Evolutionary conservation across 2,888 invertebrate species (phyloP), one percentile per base, ranked within the genome.

Genomic region (Aelia acuminata): DNA sequence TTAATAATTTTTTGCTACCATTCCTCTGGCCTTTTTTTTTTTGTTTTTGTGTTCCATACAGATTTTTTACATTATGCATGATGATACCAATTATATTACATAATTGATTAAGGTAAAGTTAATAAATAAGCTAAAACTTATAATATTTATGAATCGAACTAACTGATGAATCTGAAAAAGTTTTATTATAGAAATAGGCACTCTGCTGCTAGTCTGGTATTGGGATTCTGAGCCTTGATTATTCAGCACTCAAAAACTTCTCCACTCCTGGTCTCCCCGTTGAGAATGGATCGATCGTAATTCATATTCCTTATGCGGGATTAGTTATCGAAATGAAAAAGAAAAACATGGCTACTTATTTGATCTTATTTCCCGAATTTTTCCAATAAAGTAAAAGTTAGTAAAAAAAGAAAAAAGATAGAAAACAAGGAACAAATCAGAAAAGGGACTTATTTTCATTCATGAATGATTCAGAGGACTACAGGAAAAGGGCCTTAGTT

Each of bases 381-480:
- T 22, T 1, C 53, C 63, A 70, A 70, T 70, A 70, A 70, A 35
- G 63, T 70, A 70, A 70, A 35, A 70, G 63, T 18, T 7, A 70
- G 63, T 18, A 70, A 35, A 26, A 70, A 70, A 18, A 26, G 18
- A 20, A 70, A n/a, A n/a, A n/a, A n/a, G n/a, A n/a, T n/a, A n/a
- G 13, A 70, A 70, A 70, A 70, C 63, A 70, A 70, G 26, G 63
- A 20, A 70, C 15, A 70, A 70, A 70, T 70, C 63, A 70, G 63
- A 70, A 31, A 35, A 20, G 63, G 57, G 63, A 35, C 63, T 70
- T 31, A 70, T 70, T 70, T 35, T 70, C 63, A 70, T 70, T 70
- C 63, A 70, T 70, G 63, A 70, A 70, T 70, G 63, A 70, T 70
- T 70, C 63, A 70, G 31, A 18, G 31, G 35, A 7, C 63, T 57